Base-by-base conservation (phyloP, 2,113 vertebrate species). In the Crotalus horridus region DNA sequence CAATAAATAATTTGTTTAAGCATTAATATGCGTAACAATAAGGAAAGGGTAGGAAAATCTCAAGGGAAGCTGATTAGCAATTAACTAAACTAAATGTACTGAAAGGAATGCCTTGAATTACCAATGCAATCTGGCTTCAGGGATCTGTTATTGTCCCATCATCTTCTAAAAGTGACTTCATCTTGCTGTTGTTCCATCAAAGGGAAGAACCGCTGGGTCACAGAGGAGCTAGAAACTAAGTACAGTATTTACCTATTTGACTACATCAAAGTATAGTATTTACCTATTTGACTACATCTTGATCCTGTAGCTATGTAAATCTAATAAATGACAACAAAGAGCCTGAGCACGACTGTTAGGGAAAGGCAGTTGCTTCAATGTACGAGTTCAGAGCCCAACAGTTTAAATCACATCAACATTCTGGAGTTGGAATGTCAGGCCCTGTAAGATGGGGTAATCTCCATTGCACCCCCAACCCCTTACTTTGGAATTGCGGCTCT, bases 401-500 rank as follows among this genome's bases (percentile, higher is more conserved):
- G 23, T 46, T 93, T n/a, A 61, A 43, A 23, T 39, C 15, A 53
- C 3, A 1, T 4, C 54, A 89, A 90, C 55, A 46, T 54, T 93
- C 81, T 64, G 55, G 29, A 85, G 29, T 33, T 24, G 21, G 33
- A 89, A 92, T 48, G 39, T 39, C 87, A 64, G 2, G 11, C 51
- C 39, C 8, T 23, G 53, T 20, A 89, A 53, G 11, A 1, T 1
- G 8, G n/a, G 20, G 10, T 43, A 51, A 87, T 39, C 9, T 61
- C 21, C 0, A 4, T 0, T 20, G 7, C 13, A 24, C 24, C 1
- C 8, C 8, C 39, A 51, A 9, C 29, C 17, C 26, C 89, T 33
- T 48, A 93, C 91, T 88, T 95, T 95, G 15, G 93, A 92, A 1
- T 87, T 93, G 0, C 94, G 94, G 10, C 93, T 93, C 29, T 95